Percentiles rank a stretch among this genome's conserved stretches.
Conservation (phyloP, 1,140 invertebrate genomes). For the Sesamia nonagrioides region DNA sequence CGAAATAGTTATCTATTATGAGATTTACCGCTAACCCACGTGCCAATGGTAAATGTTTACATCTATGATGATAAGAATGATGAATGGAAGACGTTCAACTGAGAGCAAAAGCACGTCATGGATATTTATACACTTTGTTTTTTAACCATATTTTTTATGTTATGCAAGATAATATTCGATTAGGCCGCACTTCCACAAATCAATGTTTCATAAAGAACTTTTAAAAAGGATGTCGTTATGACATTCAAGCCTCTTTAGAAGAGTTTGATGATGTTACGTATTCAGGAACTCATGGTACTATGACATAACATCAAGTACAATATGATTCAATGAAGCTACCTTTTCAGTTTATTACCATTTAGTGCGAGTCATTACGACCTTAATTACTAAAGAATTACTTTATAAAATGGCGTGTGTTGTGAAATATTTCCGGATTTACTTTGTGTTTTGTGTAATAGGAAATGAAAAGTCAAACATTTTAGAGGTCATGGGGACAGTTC, state of each 20-base stretch:
- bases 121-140: neutral
- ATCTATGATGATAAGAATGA: neutral
- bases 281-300: constrained; percentile 12
- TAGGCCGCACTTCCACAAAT: neutral
- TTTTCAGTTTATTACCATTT: neutral
- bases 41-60: neutral
- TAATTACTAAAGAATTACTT: neutral
- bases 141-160: neutral
- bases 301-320: constrained; percentile 6
- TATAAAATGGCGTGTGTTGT: neutral
- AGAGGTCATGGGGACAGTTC: too few species aligned
- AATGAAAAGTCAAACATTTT: neutral
- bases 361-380: neutral
- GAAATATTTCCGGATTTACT: constrained; percentile 8
- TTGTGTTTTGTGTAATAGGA: neutral
- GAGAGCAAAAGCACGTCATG: neutral
- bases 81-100: neutral
- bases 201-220: constrained; percentile 6
- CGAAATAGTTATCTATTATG: too few species aligned
- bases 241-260: constrained; percentile 23
- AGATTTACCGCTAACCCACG: neutral
- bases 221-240: neutral
- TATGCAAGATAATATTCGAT: neutral
- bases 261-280: constrained; percentile 13
- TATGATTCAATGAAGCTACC: constrained; percentile 6